These are phyloP conservation scores for Galeopterus variegatus DNA, from an alignment of 2,113 vertebrate genomes.

Conservation along the genomic window DNA sequence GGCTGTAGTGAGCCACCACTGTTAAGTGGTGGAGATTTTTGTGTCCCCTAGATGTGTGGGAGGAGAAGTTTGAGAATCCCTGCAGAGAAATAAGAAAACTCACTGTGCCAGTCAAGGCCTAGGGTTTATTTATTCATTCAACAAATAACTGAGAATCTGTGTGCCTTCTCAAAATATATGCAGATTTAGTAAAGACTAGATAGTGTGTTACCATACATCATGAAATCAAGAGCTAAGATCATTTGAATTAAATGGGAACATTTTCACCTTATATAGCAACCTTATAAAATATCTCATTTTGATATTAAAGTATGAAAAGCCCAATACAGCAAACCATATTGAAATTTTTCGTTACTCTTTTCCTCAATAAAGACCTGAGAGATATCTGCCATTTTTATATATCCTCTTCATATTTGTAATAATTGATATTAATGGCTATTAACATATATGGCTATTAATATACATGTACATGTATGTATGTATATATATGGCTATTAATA, in stretches of 20 bases:
- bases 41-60: background rate
- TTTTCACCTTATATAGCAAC: background rate
- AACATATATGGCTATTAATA: background rate
- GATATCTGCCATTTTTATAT: conserved; percentile 12
- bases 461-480: background rate
- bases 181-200: background rate
- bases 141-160: background rate
- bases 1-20: background rate
- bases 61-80: background rate
- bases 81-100: background rate
- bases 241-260: background rate
- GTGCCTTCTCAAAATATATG: background rate
- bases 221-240: background rate
- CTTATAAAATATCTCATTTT: conserved; percentile 34
- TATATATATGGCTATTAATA: background rate
- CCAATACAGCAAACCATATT: background rate
- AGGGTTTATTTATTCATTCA: background rate
- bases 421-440: background rate
- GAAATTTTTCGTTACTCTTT: conserved; percentile 14
- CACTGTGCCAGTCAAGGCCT: background rate
- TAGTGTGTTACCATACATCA: background rate
- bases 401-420: background rate
- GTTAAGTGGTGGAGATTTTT: background rate
- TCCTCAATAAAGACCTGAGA: background rate
- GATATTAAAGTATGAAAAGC: background rate